Evolutionary conservation across 2,888 invertebrate species (phyloP), one percentile per base, ranked within the genome.

Genomic region (Bugula neritina): DNA sequence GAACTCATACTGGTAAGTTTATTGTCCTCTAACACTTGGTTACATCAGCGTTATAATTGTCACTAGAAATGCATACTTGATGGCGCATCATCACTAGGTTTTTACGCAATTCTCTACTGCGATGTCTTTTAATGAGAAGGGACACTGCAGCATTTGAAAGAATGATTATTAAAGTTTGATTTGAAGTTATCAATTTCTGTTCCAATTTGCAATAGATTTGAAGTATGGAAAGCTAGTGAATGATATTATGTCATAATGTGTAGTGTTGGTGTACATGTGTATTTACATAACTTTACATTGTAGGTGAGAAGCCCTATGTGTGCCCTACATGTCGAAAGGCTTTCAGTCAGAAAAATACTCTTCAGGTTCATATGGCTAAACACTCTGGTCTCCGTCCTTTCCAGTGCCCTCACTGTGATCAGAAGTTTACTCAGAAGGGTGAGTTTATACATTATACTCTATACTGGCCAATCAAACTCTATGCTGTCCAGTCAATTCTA

Each of bases 311-410:
- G 1, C 83, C 83, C 1, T 84, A 80, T 74, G 75, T 74, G 13
- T 84, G 83, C 73, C 74, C 75, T 1, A 75, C 80, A 3, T 84
- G 83, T 75, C 71, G 75, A 23, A 81, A 81, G 73, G 78, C 81
- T 2, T 84, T 84, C 76, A 83, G 83, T 75, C 83, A 84, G 79
- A 84, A 82, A 76, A 84, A 83, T 75, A 82, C 83, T 0, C 78
- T 84, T 54, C 80, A 80, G 74, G 79, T 82, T 35, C 83, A 83
- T 74, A 74, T 81, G 73, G 5, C 70, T 2, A 80, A 81, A 72
- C 83, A 84, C 77, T 80, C 78, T 35, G 82, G 82, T 1, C 80
- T 80, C 71, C 77, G 77, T 55, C 82, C 82, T 0, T 80, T 83
- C 75, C 76, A 77, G 71, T 84, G 84, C 76, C 75, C 77, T n/a